Percentiles rank a stretch among this genome's conserved stretches.
Conservation (phyloP, 2,797 vertebrate species). For the Trichosurus vulpecula region DNA sequence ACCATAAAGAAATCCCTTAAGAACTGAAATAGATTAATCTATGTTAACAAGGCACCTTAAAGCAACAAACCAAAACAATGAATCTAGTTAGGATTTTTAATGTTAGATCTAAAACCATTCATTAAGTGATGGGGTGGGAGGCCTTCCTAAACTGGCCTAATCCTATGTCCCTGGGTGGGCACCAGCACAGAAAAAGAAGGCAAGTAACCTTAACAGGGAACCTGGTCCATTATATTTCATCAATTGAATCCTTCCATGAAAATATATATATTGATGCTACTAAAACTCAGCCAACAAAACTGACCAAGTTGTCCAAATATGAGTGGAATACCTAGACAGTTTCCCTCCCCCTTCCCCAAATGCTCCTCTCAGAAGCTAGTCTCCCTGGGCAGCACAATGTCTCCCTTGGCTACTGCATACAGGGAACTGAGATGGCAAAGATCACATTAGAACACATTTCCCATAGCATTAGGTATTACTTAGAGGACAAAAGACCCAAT, state of each 20-base stretch:
- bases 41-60: slow-evolving; percentile 67
- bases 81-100: slow-evolving; percentile 4
- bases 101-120: not conserved
- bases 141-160: not conserved
- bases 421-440: not conserved
- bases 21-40: slow-evolving; percentile 16
- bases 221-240: not conserved
- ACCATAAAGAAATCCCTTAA: not conserved
- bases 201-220: not conserved
- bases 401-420: not conserved
- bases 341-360: not conserved
- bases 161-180: not conserved
- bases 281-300: not conserved
- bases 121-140: not conserved
- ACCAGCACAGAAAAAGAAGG: not conserved
- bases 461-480: not conserved
- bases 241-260: not conserved
- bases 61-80: slow-evolving; percentile 59
- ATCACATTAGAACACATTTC: not conserved
- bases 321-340: not conserved
- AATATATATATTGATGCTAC: not conserved
- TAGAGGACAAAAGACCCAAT: not conserved
- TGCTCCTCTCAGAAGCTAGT: not conserved
- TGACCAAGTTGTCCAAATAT: not conserved
- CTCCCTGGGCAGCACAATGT: slow-evolving; percentile 6